Evolutionary conservation across 2,888 invertebrate species (phyloP), one percentile per base, ranked within the genome.

Genomic region (Tholera decimalis): DNA sequence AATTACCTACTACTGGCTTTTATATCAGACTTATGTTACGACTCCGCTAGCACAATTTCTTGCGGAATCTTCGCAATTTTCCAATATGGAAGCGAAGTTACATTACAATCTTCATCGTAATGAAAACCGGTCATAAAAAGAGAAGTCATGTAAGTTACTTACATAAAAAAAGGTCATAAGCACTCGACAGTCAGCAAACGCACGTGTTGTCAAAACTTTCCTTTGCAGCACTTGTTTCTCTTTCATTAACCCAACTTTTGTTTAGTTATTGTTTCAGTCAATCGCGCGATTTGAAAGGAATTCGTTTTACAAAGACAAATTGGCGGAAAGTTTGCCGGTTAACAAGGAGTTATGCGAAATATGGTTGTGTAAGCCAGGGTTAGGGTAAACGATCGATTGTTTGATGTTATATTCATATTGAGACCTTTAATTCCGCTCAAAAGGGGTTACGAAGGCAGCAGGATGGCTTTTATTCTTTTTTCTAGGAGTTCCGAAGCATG

Each of bases 201-300:
- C 53, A 51, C 66, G 66, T 53, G 22, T 56, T 15, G 4, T 11
- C 4, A 2, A 30, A 65, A 53, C 24, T 18, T 24, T 30, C 18
- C 39, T 5, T 2, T 20, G 39, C n/a, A 26, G 13, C 9, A 26
- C 13, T 56, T 22, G 20, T 33, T 28, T n/a, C 5, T 20, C 20
- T 30, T 56, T 55, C 56, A 55, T 22, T 6, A 56, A 62, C 20
- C 20, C n/a, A 57, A 43, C 33, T 43, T 69, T 64, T 69, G 35
- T 69, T 58, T 18, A 5, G 15, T 18, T 41, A 20, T 64, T 64
- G 64, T 64, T 69, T 22, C 15, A 4, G 9, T 43, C 43, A 18
- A 20, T 44, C 33, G 26, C 43, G 22, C 18, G 43, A 35, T 44
- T 69, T 64, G 43, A 43, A 69, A 43, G 43, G 24, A 28, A 35